phyloP scores from a whole-genome alignment of 2,888 invertebrate genomes.

The Pammene fasciana region DNA sequence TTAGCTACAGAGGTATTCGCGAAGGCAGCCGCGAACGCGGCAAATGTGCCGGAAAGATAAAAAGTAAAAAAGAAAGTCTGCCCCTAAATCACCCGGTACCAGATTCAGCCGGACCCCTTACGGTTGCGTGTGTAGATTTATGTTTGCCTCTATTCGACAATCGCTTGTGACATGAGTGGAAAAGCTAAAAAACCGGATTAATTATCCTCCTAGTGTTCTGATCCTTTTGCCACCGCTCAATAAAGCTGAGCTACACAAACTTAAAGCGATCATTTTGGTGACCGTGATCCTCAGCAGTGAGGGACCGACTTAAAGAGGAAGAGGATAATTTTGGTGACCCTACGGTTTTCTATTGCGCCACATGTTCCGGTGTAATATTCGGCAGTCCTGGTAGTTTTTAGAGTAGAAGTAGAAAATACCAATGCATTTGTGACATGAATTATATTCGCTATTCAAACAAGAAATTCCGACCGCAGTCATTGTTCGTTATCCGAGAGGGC shows the following conservation, averaged over 20 bases:
- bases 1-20: background rate
- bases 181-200: too few species aligned
- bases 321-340: too few species aligned
- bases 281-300: too few species aligned
- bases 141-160: slow-evolving; percentile 5
- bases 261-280: too few species aligned
- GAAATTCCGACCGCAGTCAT: slow-evolving; percentile 2
- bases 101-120: slow-evolving; percentile 24
- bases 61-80: slow-evolving; percentile 51
- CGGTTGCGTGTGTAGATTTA: slow-evolving; percentile 3
- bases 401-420: too few species aligned
- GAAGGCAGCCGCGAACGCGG: slow-evolving; percentile 35
- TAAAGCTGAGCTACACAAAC: too few species aligned
- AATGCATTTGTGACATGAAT: slow-evolving; percentile 17
- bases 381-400: too few species aligned
- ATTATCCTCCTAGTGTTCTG: too few species aligned
- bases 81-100: slow-evolving; percentile 50
- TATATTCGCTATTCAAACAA: slow-evolving; percentile 15
- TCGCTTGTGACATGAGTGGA: background rate
- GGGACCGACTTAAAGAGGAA: too few species aligned
- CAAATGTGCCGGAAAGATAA: slow-evolving; percentile 61
- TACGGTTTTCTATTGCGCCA: too few species aligned
- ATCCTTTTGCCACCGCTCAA: too few species aligned
- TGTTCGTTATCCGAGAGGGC: background rate
- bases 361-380: too few species aligned